Evolutionary conservation across 2,797 vertebrate genomes (phyloP), one percentile per base, ranked within the genome.

Genomic region (Onychomys arenicola): DNA sequence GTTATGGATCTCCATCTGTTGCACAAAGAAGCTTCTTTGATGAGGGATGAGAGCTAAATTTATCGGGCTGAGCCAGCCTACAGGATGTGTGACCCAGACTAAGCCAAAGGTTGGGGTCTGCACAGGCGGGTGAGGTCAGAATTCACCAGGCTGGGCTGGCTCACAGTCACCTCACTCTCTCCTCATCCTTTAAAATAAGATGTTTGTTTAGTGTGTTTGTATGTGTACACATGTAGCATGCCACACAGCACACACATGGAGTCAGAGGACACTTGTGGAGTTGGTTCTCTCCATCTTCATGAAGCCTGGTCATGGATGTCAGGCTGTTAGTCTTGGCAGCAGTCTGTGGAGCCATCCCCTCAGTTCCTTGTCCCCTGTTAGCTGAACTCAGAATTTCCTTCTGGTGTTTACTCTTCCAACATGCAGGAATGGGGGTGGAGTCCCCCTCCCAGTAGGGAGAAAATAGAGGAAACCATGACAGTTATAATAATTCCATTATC

Each of bases 301-400:
- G 7, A 71, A 19, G 27, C 25, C 34, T 63, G 12, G 27, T 63
- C 7, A 40, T 67, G 32, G 61, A 85, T 34, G 29, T 67, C 83
- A 23, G 61, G 40, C 21, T 43, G 6, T 46, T 34, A 67, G n/a
- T 17, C 16, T 46, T 73, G 2, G 14, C 25, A 59, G 73, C 40
- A 34, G 34, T 61, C 43, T 0, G 34, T 43, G 0, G 5, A 69
- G 32, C 23, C 67, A 23, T n/a, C 29, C n/a, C 6, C 1, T 14
- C 19, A 61, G 40, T n/a, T 40, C 11, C 4, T 10, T 0, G 52
- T 27, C 6, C 32, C 13, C 85, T 71, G 40, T 67, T 63, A 14
- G n/a, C 14, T 57, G 55, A 89, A 19, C 69, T 87, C 69, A 84
- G 57, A n/a, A 59, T 93, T 83, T 75, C 29, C 23, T 80, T 86